Percentiles rank a stretch among this genome's conserved stretches.
These are phyloP conservation scores for Acheta domesticus DNA, from an alignment of 2,888 invertebrate genomes.

Conservation along the genomic window DNA sequence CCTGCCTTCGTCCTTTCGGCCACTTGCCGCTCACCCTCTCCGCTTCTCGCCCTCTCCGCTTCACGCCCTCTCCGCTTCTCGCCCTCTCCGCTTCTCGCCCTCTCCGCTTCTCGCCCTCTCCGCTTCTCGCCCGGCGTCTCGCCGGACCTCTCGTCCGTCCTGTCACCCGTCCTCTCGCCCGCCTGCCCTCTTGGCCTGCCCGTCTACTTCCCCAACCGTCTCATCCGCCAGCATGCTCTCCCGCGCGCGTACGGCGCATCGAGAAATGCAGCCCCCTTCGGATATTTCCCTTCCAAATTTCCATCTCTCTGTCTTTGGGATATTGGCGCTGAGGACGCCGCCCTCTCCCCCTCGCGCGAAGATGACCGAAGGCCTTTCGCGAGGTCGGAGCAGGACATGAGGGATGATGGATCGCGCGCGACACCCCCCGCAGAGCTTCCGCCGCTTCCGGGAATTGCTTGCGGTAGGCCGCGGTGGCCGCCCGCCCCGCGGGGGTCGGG, in stretches of 20 bases:
- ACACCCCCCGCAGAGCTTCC: background rate
- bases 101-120: too few species aligned
- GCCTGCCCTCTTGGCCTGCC: too few species aligned
- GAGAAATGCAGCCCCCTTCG: background rate
- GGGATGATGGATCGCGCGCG: background rate
- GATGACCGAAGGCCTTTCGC: background rate
- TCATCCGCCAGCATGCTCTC: background rate
- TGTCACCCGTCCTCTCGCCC: too few species aligned
- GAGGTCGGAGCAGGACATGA: background rate
- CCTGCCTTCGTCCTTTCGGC: too few species aligned
- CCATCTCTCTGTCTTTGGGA: background rate
- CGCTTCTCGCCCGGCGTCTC: too few species aligned
- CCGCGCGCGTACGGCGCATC: background rate
- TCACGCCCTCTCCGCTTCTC: too few species aligned
- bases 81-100: too few species aligned
- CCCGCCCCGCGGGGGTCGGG: background rate
- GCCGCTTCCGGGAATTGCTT: background rate
- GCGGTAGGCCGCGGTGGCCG: background rate
- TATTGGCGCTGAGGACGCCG: background rate
- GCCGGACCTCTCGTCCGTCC: too few species aligned
- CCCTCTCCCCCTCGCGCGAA: background rate
- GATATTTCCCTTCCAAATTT: constrained; percentile 18
- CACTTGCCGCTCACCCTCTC: too few species aligned
- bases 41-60: too few species aligned
- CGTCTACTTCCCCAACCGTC: too few species aligned